Evolutionary conservation across 2,888 invertebrate genomes (phyloP).

Genomic region (Eumerus sabulonum): DNA sequence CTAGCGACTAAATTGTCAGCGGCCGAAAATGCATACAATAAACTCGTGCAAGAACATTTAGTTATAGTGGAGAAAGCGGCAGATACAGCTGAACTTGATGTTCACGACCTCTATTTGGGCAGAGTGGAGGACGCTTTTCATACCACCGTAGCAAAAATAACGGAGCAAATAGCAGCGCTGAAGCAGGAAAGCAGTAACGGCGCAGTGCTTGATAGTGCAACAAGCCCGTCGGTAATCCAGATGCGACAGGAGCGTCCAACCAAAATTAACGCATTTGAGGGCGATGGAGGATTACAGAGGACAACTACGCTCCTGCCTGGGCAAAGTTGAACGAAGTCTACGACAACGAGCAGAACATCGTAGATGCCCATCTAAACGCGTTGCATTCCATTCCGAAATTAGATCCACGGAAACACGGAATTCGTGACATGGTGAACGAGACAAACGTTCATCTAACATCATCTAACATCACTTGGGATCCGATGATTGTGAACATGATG

Average conservation of each 20-base stretch:
- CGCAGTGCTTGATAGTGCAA: no score
- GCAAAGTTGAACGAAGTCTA: constrained; percentile 11
- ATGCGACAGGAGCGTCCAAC: constrained; percentile 1
- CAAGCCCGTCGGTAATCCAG: background rate
- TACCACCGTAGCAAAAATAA: constrained; percentile 4
- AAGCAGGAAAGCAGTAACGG: background rate
- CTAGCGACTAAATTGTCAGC: constrained; percentile 14
- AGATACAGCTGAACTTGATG: background rate
- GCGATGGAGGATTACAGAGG: constrained; percentile 8
- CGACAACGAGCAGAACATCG: constrained; percentile 16
- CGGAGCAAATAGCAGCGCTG: background rate
- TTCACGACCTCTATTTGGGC: constrained; percentile 16
- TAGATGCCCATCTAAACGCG: constrained; percentile 18
- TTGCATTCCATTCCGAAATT: constrained; percentile 7
- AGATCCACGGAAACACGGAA: background rate
- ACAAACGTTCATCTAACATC: constrained; percentile 17
- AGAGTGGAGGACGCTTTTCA: constrained; percentile 13
- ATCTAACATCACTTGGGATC: background rate
- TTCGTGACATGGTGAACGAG: constrained; percentile 12
- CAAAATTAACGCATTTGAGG: constrained; percentile 1
- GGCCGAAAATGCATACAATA: constrained; percentile 7
- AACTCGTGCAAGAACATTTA: constrained; percentile 13
- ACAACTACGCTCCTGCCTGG: constrained; percentile 7
- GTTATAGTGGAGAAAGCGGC: constrained; percentile 18
- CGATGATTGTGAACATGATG: constrained; percentile 17